These are phyloP conservation scores for Ia io DNA, from an alignment of 2,113 vertebrate species.

Conservation along the genomic window DNA sequence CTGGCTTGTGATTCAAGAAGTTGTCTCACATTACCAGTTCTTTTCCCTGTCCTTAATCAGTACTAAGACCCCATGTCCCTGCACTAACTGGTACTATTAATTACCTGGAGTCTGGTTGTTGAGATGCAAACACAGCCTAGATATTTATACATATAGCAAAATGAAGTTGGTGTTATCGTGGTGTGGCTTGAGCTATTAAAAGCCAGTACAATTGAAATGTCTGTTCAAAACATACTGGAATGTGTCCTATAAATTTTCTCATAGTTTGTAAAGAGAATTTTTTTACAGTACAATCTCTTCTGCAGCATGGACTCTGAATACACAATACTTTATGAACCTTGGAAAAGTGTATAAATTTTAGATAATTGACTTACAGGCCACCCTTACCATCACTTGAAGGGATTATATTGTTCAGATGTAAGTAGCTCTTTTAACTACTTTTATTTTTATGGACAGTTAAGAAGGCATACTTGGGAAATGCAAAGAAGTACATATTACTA, in stretches of 20 bases:
- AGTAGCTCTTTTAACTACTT: constrained; percentile 36
- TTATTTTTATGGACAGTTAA: constrained; percentile 26
- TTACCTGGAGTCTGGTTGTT: constrained; percentile 48
- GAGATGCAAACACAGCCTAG: constrained; percentile 38
- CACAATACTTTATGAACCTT: neutral
- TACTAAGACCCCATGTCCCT: neutral
- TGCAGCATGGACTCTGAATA: constrained; percentile 20
- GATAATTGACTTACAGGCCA: constrained; percentile 55
- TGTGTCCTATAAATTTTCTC: constrained; percentile 25
- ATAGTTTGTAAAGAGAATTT: constrained; percentile 61
- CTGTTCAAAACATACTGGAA: neutral
- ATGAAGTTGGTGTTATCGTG: constrained; percentile 10
- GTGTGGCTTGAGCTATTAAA: constrained; percentile 52
- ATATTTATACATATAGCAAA: constrained; percentile 32
- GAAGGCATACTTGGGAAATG: neutral
- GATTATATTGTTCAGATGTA: constrained; percentile 51
- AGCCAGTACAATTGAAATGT: neutral
- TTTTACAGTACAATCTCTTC: constrained; percentile 39
- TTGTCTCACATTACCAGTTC: constrained; percentile 37
- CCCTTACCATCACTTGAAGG: constrained; percentile 59
- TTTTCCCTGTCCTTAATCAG: constrained; percentile 65
- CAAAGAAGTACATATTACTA: neutral
- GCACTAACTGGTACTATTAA: neutral
- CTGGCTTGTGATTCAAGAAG: constrained; percentile 74
- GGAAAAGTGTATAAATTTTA: constrained; percentile 54